Evolutionary conservation across 2,888 invertebrate genomes (phyloP), one percentile per base, ranked within the genome.

Genomic region (Oscheius sp.): DNA sequence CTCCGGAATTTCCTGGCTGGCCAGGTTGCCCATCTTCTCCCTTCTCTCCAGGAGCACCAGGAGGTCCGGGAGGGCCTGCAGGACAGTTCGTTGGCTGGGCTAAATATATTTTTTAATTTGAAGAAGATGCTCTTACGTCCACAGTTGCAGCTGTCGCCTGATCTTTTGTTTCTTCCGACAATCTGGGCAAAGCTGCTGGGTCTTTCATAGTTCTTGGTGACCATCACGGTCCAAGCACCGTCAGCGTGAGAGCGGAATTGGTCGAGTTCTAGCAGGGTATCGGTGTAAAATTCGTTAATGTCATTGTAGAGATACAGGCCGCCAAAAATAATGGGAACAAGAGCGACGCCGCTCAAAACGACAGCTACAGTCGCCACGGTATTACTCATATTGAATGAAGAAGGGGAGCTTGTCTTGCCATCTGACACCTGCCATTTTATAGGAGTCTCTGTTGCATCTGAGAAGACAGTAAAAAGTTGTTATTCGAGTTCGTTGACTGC

Each of bases 261-360:
- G 27, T 71, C 69, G 77, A 83, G 77, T 46, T 83, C 83, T 63
- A 72, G 76, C 74, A 83, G 74, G 41, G 79, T 80, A 18, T 80
- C 79, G 46, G 79, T 77, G 73, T 83, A 82, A 74, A 83, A 76
- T 64, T 75, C 74, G 74, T 80, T 80, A 76, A 83, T 83, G 76
- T 83, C 83, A 69, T 83, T 78, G 77, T 78, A 76, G 58, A 83
- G 76, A 13, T 49, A 59, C 18, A 61, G 25, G 21, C 71, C 71
- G 18, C 55, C 61, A 29, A 71, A 71, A 18, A 71, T 12, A 16
- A 71, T 63, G 1, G 71, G 71, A 23, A 71, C 0, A 9, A 71
- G 61, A 35, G 71, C 71, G 0, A 71, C 9, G 1, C 71, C 71
- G 52, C 71, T 71, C 18, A 71, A 23, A 21, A 41, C 61, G 5